phyloP scores from a whole-genome alignment of 2,113 vertebrate genomes.

The Arizona elegans region DNA sequence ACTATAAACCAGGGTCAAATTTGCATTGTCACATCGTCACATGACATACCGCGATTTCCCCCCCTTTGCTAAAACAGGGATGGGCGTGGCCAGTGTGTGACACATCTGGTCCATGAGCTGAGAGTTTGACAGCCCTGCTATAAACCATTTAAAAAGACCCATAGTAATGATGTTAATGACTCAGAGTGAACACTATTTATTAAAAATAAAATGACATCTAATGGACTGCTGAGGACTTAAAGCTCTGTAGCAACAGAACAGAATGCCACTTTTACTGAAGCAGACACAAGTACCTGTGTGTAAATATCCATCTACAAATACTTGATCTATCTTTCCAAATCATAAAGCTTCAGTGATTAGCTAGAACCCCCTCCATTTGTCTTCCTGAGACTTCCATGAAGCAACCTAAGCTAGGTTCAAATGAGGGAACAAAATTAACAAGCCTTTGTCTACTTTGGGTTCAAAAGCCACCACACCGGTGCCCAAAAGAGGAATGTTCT shows the following conservation, averaged over 20 bases:
- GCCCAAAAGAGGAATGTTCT: slow-evolving; percentile 22
- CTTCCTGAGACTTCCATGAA: neutral
- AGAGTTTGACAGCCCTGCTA: neutral
- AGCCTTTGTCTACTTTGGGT: neutral
- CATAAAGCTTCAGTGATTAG: neutral
- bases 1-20: slow-evolving; percentile 13
- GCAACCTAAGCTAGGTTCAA: neutral
- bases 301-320: neutral
- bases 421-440: slow-evolving; percentile 14
- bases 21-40: too few species aligned
- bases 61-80: too few species aligned
- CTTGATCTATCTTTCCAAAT: neutral
- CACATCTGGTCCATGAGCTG: too few species aligned
- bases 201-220: slow-evolving; percentile 24
- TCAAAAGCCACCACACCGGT: neutral
- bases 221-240: slow-evolving; percentile 28
- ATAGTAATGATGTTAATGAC: slow-evolving; percentile 34
- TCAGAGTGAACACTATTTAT: slow-evolving; percentile 37
- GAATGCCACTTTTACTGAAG: slow-evolving; percentile 25
- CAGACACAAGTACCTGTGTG: neutral
- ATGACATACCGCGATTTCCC: too few species aligned
- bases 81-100: too few species aligned
- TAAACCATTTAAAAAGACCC: slow-evolving; percentile 54
- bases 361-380: neutral
- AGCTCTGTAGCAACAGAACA: slow-evolving; percentile 23